phyloP scores from a whole-genome alignment of 2,888 invertebrate genomes.

The Ethmia dodecea region DNA sequence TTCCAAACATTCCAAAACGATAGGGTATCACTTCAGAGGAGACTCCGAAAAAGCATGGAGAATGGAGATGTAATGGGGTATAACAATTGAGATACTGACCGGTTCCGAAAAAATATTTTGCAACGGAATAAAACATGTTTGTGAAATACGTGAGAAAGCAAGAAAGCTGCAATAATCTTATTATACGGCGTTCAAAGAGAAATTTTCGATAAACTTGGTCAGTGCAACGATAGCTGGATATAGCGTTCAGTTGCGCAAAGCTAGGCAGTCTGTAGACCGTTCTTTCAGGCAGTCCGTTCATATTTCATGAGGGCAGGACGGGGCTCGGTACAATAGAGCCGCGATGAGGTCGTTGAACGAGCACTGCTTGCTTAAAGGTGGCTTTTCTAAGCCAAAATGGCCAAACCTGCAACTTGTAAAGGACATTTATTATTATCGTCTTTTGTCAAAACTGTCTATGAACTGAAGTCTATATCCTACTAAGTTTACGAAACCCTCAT shows the following conservation, averaged over 20 bases:
- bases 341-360: conserved; percentile 67
- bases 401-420: no score
- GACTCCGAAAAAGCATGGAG: background rate
- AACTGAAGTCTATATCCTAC: no score
- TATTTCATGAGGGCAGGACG: conserved; percentile 67
- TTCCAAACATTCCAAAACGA: conserved; percentile 9
- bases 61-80: no score
- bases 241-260: no score
- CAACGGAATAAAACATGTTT: conserved; percentile 53
- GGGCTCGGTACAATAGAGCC: conserved; percentile 63
- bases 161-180: conserved; percentile 23
- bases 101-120: conserved; percentile 36
- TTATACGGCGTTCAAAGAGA: conserved; percentile 13
- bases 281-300: conserved; percentile 65
- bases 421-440: no score
- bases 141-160: conserved; percentile 41
- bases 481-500: no score
- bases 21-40: conserved; percentile 2
- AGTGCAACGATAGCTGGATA: conserved; percentile 13
- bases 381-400: no score
- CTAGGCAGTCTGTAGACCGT: conserved; percentile 29
- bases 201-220: conserved; percentile 24
- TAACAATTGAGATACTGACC: no score
- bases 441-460: no score
- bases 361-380: conserved; percentile 41